Evolutionary conservation across 2,797 vertebrate genomes (phyloP).

Genomic region (Sus cebifrons): DNA sequence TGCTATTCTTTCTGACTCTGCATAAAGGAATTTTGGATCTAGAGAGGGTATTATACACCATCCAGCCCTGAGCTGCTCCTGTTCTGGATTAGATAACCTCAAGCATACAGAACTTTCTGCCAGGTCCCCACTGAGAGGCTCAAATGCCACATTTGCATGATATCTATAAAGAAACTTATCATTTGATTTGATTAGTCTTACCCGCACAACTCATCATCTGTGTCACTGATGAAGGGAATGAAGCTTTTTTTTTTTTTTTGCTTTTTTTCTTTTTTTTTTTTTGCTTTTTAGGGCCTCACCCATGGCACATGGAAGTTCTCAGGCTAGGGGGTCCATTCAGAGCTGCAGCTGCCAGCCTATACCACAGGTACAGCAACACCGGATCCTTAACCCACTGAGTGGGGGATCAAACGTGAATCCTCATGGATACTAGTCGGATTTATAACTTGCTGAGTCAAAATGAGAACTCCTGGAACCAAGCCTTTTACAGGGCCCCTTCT

Average conservation of each 20-base stretch:
- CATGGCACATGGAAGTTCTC: no score
- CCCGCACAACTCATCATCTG: neutral
- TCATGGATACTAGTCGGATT: no score
- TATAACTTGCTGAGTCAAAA: no score
- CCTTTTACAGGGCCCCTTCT: neutral
- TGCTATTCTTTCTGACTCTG: neutral
- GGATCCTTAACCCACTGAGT: no score
- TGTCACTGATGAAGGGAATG: neutral
- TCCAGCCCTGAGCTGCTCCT: neutral
- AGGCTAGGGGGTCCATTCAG: no score
- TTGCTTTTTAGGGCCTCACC: no score
- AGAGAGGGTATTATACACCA: neutral
- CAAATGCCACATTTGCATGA: slow-evolving; percentile 17
- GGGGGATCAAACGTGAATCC: no score
- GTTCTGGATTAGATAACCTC: neutral
- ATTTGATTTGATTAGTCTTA: slow-evolving; percentile 11
- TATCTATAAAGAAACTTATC: slow-evolving; percentile 4
- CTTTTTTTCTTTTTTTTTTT: no score
- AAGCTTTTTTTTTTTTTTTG: no score
- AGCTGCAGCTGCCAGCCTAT: no score
- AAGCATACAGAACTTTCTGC: neutral
- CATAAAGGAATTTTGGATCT: slow-evolving; percentile 13
- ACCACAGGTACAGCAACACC: no score
- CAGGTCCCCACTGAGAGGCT: neutral
- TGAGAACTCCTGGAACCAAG: neutral